Conservation (phyloP, 2,113 vertebrate genomes). For the Neotragus moschatus region DNA sequence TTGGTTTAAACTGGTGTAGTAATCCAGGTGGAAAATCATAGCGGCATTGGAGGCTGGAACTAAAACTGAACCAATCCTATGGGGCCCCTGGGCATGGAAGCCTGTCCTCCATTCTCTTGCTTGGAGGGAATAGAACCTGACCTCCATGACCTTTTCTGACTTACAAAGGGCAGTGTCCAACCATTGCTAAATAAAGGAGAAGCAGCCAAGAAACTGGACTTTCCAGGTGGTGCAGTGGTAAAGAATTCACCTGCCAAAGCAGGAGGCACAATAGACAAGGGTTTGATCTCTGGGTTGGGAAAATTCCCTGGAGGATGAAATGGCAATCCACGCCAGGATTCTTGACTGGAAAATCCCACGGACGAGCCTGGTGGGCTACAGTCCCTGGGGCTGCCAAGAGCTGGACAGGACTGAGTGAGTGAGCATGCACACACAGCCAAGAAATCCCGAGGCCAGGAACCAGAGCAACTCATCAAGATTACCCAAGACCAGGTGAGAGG, state of each 20-base stretch:
- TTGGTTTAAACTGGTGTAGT: not conserved
- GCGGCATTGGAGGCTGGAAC: not conserved
- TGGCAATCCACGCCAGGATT: not conserved
- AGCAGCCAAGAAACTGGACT: not conserved
- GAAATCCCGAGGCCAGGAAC: not conserved
- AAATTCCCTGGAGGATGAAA: not conserved
- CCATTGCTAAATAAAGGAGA: not conserved
- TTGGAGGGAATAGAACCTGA: not conserved
- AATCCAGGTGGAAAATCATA: not conserved
- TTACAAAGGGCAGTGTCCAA: not conserved
- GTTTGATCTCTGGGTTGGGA: not conserved
- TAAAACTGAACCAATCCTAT: not conserved
- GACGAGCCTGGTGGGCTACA: not conserved
- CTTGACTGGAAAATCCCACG: not conserved
- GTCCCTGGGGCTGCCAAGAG: not conserved
- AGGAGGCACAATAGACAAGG: not conserved
- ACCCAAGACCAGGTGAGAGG: not conserved
- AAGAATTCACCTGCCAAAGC: not conserved
- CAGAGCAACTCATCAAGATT: not conserved
- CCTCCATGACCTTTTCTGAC: not conserved
- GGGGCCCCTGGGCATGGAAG: not conserved
- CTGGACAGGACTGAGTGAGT: not conserved
- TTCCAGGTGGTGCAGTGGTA: not conserved
- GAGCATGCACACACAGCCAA: not conserved
- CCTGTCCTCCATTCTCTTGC: not conserved